Percentiles rank a stretch among this genome's conserved stretches.
Conservation (phyloP, 2,888 invertebrate genomes). For the Cephus runcator region DNA sequence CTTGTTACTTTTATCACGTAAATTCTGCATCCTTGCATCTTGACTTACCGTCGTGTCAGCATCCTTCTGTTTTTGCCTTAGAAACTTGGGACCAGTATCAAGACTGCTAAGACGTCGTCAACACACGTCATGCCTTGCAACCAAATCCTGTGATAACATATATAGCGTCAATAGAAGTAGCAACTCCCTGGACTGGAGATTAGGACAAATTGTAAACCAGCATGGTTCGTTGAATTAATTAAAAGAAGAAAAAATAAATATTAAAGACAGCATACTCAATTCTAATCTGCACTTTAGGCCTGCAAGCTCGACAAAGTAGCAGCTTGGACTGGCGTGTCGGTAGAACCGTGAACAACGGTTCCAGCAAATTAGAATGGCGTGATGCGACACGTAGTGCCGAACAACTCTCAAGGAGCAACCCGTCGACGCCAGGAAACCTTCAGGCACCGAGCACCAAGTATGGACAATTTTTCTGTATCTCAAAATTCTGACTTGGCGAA, state of each 20-base stretch:
- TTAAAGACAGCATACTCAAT: neutral
- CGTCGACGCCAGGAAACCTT: constrained; percentile 47
- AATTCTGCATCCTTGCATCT: neutral
- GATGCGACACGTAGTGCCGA: constrained; percentile 58
- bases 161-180: constrained; percentile 60
- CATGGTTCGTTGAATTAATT: constrained; percentile 37
- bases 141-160: constrained; percentile 65
- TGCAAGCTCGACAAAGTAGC: constrained; percentile 53
- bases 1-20: neutral
- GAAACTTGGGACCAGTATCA: constrained; percentile 63
- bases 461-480: neutral
- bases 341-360: constrained; percentile 44
- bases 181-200: constrained; percentile 56
- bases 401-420: constrained; percentile 53
- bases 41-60: neutral
- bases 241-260: neutral
- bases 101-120: constrained; percentile 61
- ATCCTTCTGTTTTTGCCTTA: constrained; percentile 18
- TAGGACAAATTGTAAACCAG: constrained; percentile 40
- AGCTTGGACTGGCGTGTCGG: constrained; percentile 60
- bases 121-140: constrained; percentile 56
- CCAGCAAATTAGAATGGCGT: constrained; percentile 46
- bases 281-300: constrained; percentile 34
- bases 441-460: constrained; percentile 58
- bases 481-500: neutral